Evolutionary conservation across 2,797 vertebrate genomes (phyloP), one percentile per base, ranked within the genome.

Genomic region (Leuciscus waleckii): DNA sequence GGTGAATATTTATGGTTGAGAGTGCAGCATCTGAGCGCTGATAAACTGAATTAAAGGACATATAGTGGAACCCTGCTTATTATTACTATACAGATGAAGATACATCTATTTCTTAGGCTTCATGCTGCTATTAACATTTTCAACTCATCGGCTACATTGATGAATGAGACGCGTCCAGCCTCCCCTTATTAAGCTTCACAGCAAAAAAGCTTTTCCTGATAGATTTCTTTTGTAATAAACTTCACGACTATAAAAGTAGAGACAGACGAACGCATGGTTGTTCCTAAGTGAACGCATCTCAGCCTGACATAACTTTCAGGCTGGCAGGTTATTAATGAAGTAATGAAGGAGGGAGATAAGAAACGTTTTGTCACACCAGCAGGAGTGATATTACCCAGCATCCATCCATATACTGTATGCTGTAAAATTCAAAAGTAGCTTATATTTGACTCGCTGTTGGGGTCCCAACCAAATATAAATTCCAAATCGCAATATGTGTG

Each of bases 301-400:
- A 73, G 56, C 58, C 70, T 26, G 41, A 88, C 84, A 86, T 86
- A 85, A 82, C 82, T 39, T 75, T 67, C 39, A 76, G 23, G 58
- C 43, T 67, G 81, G 58, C 63, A 37, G 71, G 43, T 76, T 76
- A 76, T 76, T 76, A 76, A 83, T 58, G n/a, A 73, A 84, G 84
- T 61, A 71, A 79, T 71, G 35, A 80, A 88, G 54, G 56, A 68
- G 46, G 32, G 16, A 81, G 82, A 79, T 88, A 88, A 58, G 61
- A 86, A 78, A 10, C 35, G 37, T 78, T 85, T 79, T 71, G 49
- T 84, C 81, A 81, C 63, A 67, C 41, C 79, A 73, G n/a, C 46
- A 74, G 69, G 83, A 46, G 73, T 58, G 73, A 69, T 85, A 58
- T 73, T 69, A 51, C 23, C 35, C 78, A 71, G 39, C 61, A 39